These are phyloP conservation scores for Brachynemurus nebulosus DNA, from an alignment of 2,888 invertebrate species.

Conservation along the genomic window DNA sequence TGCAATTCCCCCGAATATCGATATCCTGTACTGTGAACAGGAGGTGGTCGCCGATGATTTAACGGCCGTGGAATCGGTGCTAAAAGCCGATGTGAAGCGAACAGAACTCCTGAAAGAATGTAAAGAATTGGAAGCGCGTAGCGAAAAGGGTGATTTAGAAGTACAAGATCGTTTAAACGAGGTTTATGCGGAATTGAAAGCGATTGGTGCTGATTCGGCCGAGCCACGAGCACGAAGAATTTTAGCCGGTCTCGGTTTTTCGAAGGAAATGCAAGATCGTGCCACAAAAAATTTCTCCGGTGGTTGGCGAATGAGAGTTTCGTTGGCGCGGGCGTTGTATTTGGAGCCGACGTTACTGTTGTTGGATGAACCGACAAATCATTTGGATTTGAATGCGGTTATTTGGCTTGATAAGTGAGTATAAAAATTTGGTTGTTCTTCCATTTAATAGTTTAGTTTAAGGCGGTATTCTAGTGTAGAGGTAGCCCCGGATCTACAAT, in stretches of 20 bases:
- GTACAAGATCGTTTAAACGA: constrained; percentile 73
- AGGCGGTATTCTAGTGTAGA: too few relatives aligned
- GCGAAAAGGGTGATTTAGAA: constrained; percentile 56
- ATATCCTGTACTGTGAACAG: constrained; percentile 93
- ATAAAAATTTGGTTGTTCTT: too few relatives aligned
- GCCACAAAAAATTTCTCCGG: constrained; percentile 82
- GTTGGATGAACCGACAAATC: constrained; percentile 98
- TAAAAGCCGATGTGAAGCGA: constrained; percentile 87
- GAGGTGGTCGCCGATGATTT: constrained; percentile 93
- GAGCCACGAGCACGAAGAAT: constrained; percentile 94
- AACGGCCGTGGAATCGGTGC: constrained; percentile 83
- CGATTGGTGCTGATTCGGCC: constrained; percentile 95
- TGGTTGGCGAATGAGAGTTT: constrained; percentile 99
- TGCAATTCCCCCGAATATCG: constrained; percentile 91
- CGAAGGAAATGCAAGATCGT: constrained; percentile 75
- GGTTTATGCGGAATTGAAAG: constrained; percentile 87
- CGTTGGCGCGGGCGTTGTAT: constrained; percentile 89
- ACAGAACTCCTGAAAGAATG: constrained; percentile 69
- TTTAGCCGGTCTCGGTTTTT: constrained; percentile 93
- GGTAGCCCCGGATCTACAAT: too few relatives aligned
- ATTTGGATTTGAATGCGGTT: constrained; percentile 96
- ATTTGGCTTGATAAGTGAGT: constrained; percentile 98
- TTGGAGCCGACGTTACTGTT: constrained; percentile 93
- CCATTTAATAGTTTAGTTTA: too few relatives aligned
- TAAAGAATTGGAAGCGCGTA: constrained; percentile 61